Evolutionary conservation across 2,888 invertebrate genomes (phyloP).

Genomic region (Orchesellides sinensis): DNA sequence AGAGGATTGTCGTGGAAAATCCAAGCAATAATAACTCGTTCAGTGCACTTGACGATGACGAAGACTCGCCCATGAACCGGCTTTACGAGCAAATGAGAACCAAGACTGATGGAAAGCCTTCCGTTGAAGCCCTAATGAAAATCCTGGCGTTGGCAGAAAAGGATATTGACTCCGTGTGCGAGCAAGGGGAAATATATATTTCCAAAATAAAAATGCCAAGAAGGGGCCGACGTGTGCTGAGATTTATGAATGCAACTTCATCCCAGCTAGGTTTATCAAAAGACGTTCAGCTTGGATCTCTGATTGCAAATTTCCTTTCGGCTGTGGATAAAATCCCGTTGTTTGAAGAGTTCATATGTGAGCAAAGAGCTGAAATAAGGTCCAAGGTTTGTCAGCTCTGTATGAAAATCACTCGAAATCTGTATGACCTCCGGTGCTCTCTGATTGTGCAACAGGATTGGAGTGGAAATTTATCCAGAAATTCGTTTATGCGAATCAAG

Average conservation of each 20-base stretch:
- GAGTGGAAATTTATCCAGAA: conserved; percentile 35
- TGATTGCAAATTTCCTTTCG: conserved; percentile 20
- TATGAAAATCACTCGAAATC: conserved; percentile 27
- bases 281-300: conserved; percentile 21
- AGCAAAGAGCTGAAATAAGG: conserved; percentile 21
- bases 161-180: not conserved
- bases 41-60: too few species aligned
- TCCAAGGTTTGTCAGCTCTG: conserved; percentile 27
- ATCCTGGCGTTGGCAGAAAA: conserved; percentile 18
- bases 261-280: conserved; percentile 24
- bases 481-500: conserved; percentile 29
- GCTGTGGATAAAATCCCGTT: conserved; percentile 31
- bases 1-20: too few species aligned
- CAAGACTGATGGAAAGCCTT: not conserved
- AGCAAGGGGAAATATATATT: not conserved
- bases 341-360: conserved; percentile 44
- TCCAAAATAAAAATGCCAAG: not conserved
- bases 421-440: conserved; percentile 21
- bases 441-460: conserved; percentile 21
- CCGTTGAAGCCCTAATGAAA: conserved; percentile 12
- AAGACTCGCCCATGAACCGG: too few species aligned
- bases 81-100: conserved; percentile 20
- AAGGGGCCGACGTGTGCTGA: not conserved
- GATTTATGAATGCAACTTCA: not conserved
- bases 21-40: too few species aligned